Percentiles rank a stretch among this genome's conserved stretches.
Conservation (phyloP, 2,113 vertebrate species). For the Amphilophus citrinellus region DNA sequence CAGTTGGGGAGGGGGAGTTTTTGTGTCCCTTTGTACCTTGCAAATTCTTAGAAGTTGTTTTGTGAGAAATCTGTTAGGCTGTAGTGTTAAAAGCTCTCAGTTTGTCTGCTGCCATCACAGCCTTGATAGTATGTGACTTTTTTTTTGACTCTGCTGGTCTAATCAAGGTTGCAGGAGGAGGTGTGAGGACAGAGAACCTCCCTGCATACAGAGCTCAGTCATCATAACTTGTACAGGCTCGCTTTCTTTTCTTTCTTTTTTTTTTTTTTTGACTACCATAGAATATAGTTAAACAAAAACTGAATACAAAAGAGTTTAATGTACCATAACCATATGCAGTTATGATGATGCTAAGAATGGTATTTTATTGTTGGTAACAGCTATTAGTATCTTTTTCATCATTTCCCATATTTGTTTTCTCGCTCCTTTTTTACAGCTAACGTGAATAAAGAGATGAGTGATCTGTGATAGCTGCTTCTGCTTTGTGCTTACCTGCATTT, state of each 20-base stretch:
- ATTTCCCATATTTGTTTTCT: background rate
- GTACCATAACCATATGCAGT: background rate
- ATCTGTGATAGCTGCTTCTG: background rate
- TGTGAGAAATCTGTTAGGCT: slow-evolving; percentile 41
- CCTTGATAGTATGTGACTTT: slow-evolving; percentile 30
- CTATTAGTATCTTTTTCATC: background rate
- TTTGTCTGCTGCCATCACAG: slow-evolving; percentile 28
- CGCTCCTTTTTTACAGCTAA: background rate
- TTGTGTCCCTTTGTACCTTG: slow-evolving; percentile 18
- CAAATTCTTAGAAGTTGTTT: slow-evolving; percentile 37
- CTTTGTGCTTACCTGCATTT: slow-evolving; percentile 8
- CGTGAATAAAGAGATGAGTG: background rate
- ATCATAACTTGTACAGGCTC: background rate
- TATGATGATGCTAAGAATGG: background rate
- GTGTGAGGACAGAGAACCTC: slow-evolving; percentile 14
- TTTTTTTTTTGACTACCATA: background rate
- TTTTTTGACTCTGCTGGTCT: slow-evolving; percentile 23
- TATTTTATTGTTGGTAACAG: slow-evolving; percentile 1
- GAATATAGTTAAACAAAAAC: no score
- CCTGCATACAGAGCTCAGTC: slow-evolving; percentile 11
- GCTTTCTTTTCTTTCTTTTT: background rate
- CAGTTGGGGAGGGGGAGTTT: slow-evolving; percentile 2
- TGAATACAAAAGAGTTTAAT: slow-evolving; percentile 11
- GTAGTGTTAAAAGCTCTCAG: slow-evolving; percentile 53
- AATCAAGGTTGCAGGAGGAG: slow-evolving; percentile 43